Evolutionary conservation across 2,888 invertebrate genomes (phyloP).

Genomic region (Osedax frankpressi): DNA sequence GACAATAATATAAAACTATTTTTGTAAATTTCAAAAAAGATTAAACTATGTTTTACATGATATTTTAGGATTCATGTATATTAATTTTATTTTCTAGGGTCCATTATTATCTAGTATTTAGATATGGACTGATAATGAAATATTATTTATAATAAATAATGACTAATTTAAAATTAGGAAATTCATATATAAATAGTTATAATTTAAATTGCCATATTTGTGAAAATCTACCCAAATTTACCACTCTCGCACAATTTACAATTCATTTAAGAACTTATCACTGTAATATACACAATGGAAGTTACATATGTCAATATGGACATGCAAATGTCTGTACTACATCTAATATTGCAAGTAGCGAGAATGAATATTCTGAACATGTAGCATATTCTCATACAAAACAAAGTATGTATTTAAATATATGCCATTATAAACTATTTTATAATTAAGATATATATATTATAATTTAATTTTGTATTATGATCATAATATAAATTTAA

Average conservation of each 20-base stretch:
- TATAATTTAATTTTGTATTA: neutral
- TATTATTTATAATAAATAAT: too few species aligned
- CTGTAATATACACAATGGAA: neutral
- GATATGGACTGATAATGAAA: too few species aligned
- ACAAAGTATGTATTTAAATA: too few species aligned
- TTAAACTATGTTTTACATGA: too few species aligned
- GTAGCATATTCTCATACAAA: neutral
- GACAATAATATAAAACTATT: too few species aligned
- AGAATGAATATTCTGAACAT: neutral
- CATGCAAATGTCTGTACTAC: neutral
- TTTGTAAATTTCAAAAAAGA: too few species aligned
- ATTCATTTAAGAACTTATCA: neutral
- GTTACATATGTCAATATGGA: neutral
- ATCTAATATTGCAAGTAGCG: neutral
- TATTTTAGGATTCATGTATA: too few species aligned
- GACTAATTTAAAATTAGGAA: too few species aligned
- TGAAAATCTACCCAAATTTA: neutral
- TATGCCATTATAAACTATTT: neutral
- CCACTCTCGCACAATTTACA: neutral
- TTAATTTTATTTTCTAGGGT: too few species aligned
- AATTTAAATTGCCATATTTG: too few species aligned
- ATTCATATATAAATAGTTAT: too few species aligned
- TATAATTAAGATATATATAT: neutral
- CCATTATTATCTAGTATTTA: too few species aligned
- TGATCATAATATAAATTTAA: neutral